Evolutionary conservation across 37 sponge, comb jelly and placozoan genomes (phyloP).

Genomic region (Chondrilla cf. caribensis): DNA sequence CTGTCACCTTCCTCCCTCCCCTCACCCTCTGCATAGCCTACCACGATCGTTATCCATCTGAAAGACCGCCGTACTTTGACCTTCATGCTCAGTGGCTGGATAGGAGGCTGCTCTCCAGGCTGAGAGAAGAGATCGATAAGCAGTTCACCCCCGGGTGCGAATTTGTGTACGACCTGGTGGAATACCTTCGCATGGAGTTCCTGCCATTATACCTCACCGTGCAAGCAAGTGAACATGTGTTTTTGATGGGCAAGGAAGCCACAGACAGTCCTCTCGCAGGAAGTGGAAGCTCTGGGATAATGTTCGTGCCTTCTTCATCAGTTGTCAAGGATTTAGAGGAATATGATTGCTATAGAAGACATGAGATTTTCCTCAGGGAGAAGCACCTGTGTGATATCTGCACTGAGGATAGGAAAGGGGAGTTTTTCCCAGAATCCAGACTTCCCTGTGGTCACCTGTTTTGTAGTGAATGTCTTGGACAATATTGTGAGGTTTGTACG

Average conservation of each 20-base stretch:
- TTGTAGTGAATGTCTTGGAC: conserved; percentile 47
- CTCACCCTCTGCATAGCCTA: conserved; percentile 50
- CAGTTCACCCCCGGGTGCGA: conserved; percentile 52
- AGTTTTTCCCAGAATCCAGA: conserved; percentile 32
- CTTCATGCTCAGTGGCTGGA: conserved; percentile 62
- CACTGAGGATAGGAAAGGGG: conserved; percentile 23
- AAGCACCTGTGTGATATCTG: conserved; percentile 62
- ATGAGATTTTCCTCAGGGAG: conserved; percentile 34
- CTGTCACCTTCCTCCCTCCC: conserved; percentile 50
- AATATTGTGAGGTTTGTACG: conserved; percentile 42
- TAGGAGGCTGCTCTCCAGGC: neutral
- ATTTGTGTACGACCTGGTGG: conserved; percentile 59
- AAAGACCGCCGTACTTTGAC: conserved; percentile 44
- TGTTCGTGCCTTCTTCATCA: conserved; percentile 57
- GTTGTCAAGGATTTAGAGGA: conserved; percentile 44
- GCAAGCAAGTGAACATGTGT: neutral
- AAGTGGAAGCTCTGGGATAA: neutral
- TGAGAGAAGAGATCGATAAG: conserved; percentile 22
- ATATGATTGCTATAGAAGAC: conserved; percentile 40
- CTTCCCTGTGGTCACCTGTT: conserved; percentile 35
- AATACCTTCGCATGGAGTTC: conserved; percentile 43
- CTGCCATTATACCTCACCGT: conserved; percentile 12
- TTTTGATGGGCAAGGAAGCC: neutral
- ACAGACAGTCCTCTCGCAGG: neutral
- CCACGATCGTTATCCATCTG: conserved; percentile 55